Conservation (phyloP, 2,113 vertebrate genomes). For the Callionymus lyra region DNA sequence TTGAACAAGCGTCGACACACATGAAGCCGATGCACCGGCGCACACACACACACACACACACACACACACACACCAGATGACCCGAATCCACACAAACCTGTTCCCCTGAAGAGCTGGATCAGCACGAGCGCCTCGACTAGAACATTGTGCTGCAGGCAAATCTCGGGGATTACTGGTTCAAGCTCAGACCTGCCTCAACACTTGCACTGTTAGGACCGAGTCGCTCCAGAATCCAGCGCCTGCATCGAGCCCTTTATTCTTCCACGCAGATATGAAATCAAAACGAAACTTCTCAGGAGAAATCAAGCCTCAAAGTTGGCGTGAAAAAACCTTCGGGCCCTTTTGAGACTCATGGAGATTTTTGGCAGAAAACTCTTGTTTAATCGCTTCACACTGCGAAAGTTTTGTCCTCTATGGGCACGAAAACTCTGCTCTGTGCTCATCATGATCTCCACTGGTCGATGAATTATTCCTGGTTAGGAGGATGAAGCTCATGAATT, state of each 20-base stretch:
- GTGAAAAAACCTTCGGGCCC: constrained; percentile 21
- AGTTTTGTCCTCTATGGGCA: constrained; percentile 34
- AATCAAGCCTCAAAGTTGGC: constrained; percentile 25
- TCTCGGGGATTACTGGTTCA: constrained; percentile 41
- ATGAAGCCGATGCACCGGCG: too few species aligned
- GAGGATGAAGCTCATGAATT: constrained; percentile 15
- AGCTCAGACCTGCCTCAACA: constrained; percentile 40
- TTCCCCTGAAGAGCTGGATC: constrained; percentile 31
- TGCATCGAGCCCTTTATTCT: constrained; percentile 29
- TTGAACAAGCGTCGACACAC: too few species aligned
- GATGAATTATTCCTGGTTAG: constrained; percentile 23
- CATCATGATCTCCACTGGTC: constrained; percentile 12
- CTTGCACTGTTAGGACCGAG: constrained; percentile 23
- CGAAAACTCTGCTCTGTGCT: constrained; percentile 16
- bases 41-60: too few species aligned
- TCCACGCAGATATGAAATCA: constrained; percentile 19
- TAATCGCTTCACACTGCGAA: constrained; percentile 37
- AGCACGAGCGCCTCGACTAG: constrained; percentile 27
- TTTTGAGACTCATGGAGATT: constrained; percentile 42
- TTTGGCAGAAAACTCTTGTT: constrained; percentile 21
- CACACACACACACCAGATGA: background rate
- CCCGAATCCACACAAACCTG: constrained; percentile 19
- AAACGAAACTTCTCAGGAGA: constrained; percentile 19
- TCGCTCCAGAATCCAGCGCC: constrained; percentile 14
- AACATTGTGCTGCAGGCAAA: constrained; percentile 28